Evolutionary conservation across 2,113 vertebrate genomes (phyloP), one percentile per base, ranked within the genome.

Genomic region (Sorex fumeus): DNA sequence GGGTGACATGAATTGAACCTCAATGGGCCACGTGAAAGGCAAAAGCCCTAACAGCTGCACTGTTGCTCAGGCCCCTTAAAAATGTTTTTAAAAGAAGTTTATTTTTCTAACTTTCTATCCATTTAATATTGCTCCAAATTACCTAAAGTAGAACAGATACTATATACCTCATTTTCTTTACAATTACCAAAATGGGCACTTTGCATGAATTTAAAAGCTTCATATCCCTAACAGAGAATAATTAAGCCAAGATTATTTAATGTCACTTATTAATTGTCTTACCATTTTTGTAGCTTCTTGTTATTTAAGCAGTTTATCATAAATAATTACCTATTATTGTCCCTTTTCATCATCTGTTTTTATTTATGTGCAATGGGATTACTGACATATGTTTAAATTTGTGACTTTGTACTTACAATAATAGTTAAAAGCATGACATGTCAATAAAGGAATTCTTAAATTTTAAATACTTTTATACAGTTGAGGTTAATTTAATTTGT

Each of bases 161-260:
- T 34, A 19, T 69, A 50, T 47, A 13, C 34, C 21, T 25, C 83
- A 15, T 21, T 3, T 62, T 86, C 5, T 71, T 30, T 64, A 50
- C 36, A 47, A 71, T 71, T 50, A 19, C 19, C 64, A 79, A 53
- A 34, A 13, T 86, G 9, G n/a, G n/a, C 11, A 72, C 71, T 79
- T 23, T 86, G 18, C 12, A 25, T 34, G 60, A 62, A 72, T 36
- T 84, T 85, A 70, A 79, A 78, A 47, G 47, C 50, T 91, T 72
- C 11, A 64, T 15, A 72, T 36, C 5, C 40, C 18, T 79, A 18
- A 25, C 18, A 11, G 8, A 62, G 0, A 85, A 3, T 47, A 78
- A 91, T 62, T 85, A 91, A 60, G 18, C 13, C 3, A 18, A 32
- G 2, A 64, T 62, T 34, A 10, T 19, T 78, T 70, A 16, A 25